Evolutionary conservation across 2,888 invertebrate genomes (phyloP).

Genomic region (Plagodis pulveraria): DNA sequence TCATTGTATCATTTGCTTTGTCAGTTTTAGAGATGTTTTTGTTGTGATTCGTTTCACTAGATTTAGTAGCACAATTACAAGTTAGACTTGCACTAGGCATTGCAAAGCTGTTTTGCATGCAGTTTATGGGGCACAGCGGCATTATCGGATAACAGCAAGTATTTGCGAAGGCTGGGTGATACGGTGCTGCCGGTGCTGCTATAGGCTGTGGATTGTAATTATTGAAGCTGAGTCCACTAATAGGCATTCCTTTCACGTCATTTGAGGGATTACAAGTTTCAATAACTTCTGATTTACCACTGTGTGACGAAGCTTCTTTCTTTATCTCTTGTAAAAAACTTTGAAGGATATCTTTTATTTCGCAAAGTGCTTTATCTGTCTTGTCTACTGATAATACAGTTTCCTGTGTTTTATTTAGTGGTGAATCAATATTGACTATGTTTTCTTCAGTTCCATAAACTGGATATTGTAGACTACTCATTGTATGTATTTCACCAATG

Average conservation of each 20-base stretch:
- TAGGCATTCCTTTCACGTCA: conserved; percentile 41
- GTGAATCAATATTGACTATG: conserved; percentile 46
- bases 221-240: conserved; percentile 49
- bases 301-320: conserved; percentile 59
- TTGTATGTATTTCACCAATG: conserved; percentile 38
- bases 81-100: conserved; percentile 62
- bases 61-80: conserved; percentile 54
- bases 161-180: conserved; percentile 55
- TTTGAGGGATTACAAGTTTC: conserved; percentile 41
- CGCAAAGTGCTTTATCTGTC: conserved; percentile 71
- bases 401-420: conserved; percentile 59
- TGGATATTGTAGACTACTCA: conserved; percentile 49
- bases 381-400: conserved; percentile 54
- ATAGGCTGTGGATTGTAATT: conserved; percentile 47
- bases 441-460: conserved; percentile 43
- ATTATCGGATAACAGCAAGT: conserved; percentile 70
- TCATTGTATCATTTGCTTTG: conserved; percentile 36
- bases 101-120: conserved; percentile 59
- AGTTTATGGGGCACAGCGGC: conserved; percentile 65
- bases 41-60: conserved; percentile 45
- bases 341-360: conserved; percentile 76
- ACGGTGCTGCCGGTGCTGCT: conserved; percentile 44
- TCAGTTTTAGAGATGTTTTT: conserved; percentile 45
- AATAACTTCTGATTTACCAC: conserved; percentile 51
- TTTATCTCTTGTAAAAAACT: conserved; percentile 73